Evolutionary conservation across 2,113 vertebrate genomes (phyloP).

Genomic region (Pagrus major): DNA sequence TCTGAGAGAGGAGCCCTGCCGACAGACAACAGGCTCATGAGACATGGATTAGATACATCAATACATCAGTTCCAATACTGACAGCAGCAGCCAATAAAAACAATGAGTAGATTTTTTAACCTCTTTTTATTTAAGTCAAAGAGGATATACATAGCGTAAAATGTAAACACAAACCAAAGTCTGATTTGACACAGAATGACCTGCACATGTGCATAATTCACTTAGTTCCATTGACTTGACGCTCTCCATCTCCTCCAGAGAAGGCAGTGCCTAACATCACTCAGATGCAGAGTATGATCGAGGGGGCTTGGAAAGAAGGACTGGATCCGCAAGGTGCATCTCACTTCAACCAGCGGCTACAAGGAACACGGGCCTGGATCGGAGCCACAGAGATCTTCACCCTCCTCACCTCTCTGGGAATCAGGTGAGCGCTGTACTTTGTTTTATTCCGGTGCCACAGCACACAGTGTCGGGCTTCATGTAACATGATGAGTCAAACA

Average conservation of each 20-base stretch:
- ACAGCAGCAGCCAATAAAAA: too few species aligned
- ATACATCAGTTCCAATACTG: too few species aligned
- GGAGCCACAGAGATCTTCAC: constrained; percentile 95
- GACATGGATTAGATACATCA: too few species aligned
- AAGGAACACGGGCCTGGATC: constrained; percentile 94
- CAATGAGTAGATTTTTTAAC: too few species aligned
- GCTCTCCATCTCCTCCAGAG: constrained; percentile 76
- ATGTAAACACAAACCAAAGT: not conserved
- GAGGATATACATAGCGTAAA: too few species aligned
- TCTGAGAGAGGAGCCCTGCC: too few species aligned
- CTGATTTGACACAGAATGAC: not conserved
- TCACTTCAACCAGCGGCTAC: constrained; percentile 89
- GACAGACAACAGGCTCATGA: too few species aligned
- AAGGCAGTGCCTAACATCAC: constrained; percentile 89
- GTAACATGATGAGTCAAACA: not conserved
- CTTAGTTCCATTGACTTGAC: not conserved
- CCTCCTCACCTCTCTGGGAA: constrained; percentile 89
- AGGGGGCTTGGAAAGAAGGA: constrained; percentile 93
- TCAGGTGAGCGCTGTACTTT: constrained; percentile 84
- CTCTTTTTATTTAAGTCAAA: too few species aligned
- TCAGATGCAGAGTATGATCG: constrained; percentile 91
- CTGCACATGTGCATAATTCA: not conserved
- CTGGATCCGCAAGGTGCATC: constrained; percentile 94
- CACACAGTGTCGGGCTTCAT: not conserved
- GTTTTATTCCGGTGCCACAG: too few species aligned